Base-by-base conservation (phyloP, 2,888 invertebrate genomes). In the Brachyptera risi region DNA sequence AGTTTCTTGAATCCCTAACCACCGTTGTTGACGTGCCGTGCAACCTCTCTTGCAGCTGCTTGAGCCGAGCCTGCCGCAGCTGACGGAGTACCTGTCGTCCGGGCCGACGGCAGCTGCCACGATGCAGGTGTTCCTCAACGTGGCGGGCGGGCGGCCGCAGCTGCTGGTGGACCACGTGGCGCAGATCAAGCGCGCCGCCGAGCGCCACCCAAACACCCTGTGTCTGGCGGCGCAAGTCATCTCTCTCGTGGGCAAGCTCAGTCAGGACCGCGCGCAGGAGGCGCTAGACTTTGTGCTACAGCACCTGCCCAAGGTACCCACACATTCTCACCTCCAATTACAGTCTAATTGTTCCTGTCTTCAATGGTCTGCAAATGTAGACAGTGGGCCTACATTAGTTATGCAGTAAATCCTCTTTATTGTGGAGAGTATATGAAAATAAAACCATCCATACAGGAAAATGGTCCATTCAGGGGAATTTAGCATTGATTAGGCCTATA, bases 221-320 rank as follows among this genome's bases (percentile, higher is more conserved):
- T 82, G 85, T 65, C 78, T 87, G 61, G 85, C 84, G 54, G 88
- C 87, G 62, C 83, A 86, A 74, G 82, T 87, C 61, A 80, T 89
- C 65, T 83, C 88, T 61, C 83, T 85, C 56, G 80, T 86, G 54
- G 88, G 88, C n/a, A 83, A 85, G 73, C 79, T 86, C 42, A 83
- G 82, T 73, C 69, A 90, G 89, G 88, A 88, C 65, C 83, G 86
- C 62, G 93, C 90, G 0, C 87, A 88, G 71, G 88, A 88, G 69
- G 90, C 91, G 5, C 74, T 93, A 66, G 87, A 88, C 76, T 92
- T 90, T 75, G 86, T 93, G 61, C 79, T 92, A 67, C 86, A 87
- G 71, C 84, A 87, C 68, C 78, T 92, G 67, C 80, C 84, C 59
- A 80, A 81, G 44, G 44, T 44, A 40, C 4, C 7, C 7, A n/a